Evolutionary conservation across 2,797 vertebrate genomes (phyloP).

Genomic region (Gobionotothen gibberifrons): DNA sequence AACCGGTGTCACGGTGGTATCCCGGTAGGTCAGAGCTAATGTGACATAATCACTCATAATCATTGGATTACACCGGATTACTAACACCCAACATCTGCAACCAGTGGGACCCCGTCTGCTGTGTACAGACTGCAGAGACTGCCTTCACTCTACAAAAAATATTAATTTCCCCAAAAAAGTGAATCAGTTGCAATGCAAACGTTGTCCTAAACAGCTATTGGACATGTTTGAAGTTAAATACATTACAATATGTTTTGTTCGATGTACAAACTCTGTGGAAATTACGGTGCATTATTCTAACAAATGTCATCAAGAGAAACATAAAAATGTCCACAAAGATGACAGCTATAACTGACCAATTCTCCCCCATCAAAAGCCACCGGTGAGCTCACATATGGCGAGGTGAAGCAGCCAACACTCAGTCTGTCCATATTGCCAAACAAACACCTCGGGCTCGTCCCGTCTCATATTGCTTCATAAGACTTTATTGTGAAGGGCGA

Average conservation of each 20-base stretch:
- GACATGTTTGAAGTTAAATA: background rate
- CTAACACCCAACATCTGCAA: slow-evolving; percentile 67
- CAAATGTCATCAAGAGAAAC: slow-evolving; percentile 63
- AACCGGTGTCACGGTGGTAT: slow-evolving; percentile 51
- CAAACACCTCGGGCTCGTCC: slow-evolving; percentile 82
- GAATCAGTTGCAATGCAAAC: slow-evolving; percentile 10
- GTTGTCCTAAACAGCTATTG: background rate
- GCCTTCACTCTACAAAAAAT: slow-evolving; percentile 31
- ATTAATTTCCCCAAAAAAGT: slow-evolving; percentile 10
- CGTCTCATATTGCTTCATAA: slow-evolving; percentile 80
- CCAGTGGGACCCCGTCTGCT: slow-evolving; percentile 55
- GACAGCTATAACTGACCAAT: slow-evolving; percentile 82
- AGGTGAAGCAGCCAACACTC: slow-evolving; percentile 77
- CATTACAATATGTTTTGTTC: background rate
- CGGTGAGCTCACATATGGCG: slow-evolving; percentile 83
- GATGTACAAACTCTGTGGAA: background rate
- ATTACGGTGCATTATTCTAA: slow-evolving; percentile 1
- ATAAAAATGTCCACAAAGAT: slow-evolving; percentile 72
- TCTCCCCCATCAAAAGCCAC: slow-evolving; percentile 81
- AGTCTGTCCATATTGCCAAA: slow-evolving; percentile 82
- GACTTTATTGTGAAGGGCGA: slow-evolving; percentile 68
- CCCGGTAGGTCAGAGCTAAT: slow-evolving; percentile 62
- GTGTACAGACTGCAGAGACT: slow-evolving; percentile 13
- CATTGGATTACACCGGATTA: slow-evolving; percentile 78
- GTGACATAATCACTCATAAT: slow-evolving; percentile 73